Percentiles rank a stretch among this genome's conserved stretches.
These are phyloP conservation scores for Telmatochromis sp. DNA, from an alignment of 2,113 vertebrate species.

Conservation along the genomic window DNA sequence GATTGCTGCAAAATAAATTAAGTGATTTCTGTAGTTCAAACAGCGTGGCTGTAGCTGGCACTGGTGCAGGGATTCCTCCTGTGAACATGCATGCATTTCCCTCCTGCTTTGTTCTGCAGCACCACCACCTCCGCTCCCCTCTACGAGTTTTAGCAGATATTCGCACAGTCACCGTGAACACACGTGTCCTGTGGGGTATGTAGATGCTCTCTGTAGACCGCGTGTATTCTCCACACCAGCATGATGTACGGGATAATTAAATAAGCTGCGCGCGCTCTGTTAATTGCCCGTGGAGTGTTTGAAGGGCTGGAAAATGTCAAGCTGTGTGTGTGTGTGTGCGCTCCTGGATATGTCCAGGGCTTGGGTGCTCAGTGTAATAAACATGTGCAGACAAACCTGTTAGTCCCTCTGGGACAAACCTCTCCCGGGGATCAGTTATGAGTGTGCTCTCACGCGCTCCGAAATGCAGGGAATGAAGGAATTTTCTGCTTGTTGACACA, in stretches of 20 bases:
- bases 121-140: neutral
- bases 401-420: conserved; percentile 11
- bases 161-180: neutral
- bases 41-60: neutral
- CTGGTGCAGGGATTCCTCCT: neutral
- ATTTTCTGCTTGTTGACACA: neutral
- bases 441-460: neutral
- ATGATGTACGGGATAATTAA: conserved; percentile 49
- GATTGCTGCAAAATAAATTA: neutral
- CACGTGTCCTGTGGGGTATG: conserved; percentile 1
- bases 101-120: neutral
- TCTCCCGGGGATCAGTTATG: neutral
- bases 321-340: neutral
- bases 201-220: conserved; percentile 2
- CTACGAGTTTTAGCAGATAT: conserved; percentile 7
- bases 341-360: neutral
- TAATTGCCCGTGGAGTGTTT: conserved; percentile 56
- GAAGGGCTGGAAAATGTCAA: neutral
- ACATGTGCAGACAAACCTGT: conserved; percentile 31
- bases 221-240: conserved; percentile 32
- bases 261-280: conserved; percentile 36
- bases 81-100: neutral
- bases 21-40: neutral
- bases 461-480: neutral
- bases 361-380: conserved; percentile 16